phyloP scores from a whole-genome alignment of 2,797 vertebrate genomes.

The Antennarius maculatus region DNA sequence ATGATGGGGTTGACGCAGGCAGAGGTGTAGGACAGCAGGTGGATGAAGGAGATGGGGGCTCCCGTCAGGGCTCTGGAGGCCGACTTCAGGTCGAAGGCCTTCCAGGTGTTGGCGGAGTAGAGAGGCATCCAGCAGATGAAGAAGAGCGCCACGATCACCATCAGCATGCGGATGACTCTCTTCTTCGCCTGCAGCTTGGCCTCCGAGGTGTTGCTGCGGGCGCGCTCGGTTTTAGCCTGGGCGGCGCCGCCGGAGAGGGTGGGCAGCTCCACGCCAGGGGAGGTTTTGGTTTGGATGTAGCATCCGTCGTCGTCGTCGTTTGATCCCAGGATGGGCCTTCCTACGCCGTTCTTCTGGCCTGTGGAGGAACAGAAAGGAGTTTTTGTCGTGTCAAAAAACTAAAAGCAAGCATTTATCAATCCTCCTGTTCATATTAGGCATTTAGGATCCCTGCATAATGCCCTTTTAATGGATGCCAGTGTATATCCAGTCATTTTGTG shows the following conservation, averaged over 20 bases:
- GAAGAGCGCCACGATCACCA: constrained; percentile 92
- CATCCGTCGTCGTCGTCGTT: constrained; percentile 88
- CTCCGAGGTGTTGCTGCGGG: constrained; percentile 83
- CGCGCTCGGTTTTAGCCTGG: constrained; percentile 65
- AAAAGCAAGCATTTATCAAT: not conserved
- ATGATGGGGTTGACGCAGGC: constrained; percentile 93
- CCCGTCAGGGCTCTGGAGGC: constrained; percentile 85
- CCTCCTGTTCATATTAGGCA: not conserved
- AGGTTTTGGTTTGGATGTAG: constrained; percentile 84
- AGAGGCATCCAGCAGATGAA: constrained; percentile 96
- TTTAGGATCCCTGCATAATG: not conserved
- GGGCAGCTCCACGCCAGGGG: constrained; percentile 83
- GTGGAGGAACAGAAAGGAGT: constrained; percentile 9
- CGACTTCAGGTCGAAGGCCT: constrained; percentile 82
- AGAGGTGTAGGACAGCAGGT: constrained; percentile 90
- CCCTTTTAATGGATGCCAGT: not conserved
- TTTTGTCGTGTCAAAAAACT: too few species aligned
- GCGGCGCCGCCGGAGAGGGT: constrained; percentile 62
- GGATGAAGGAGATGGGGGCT: constrained; percentile 94
- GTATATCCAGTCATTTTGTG: too few species aligned
- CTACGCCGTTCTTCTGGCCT: constrained; percentile 76
- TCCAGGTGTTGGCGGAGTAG: constrained; percentile 92
- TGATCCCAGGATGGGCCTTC: not conserved
- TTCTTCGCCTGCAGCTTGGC: constrained; percentile 92
- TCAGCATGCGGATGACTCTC: constrained; percentile 92